Evolutionary conservation across 2,888 invertebrate genomes (phyloP), one percentile per base, ranked within the genome.

Genomic region (Rhagonycha fulva): DNA sequence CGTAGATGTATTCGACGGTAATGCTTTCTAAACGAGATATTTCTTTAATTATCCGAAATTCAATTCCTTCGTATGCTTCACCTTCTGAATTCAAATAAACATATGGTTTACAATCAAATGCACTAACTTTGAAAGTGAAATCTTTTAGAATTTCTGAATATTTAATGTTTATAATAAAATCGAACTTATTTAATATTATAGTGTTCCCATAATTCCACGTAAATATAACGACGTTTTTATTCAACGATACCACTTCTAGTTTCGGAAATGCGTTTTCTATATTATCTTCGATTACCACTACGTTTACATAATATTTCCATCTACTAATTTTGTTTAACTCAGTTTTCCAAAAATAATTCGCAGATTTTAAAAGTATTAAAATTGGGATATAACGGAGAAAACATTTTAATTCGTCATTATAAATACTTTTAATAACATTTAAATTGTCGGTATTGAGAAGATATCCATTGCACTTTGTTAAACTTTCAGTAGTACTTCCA

Each of bases 61-160:
- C 77, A n/a, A 77, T 62, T 14, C 77, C 77, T 11, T 77, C 74
- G 23, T 69, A 71, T 11, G 30, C 24, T 26, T n/a, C 23, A 12
- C 14, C 67, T 11, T 71, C 7, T 10, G n/a, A 10, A 26, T 74
- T 24, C 19, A 63, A 23, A 10, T 62, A 61, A 47, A 75, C 14
- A n/a, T 60, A 75, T 9, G 74, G 74, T 3, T 14, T 70, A 19
- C 74, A 75, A 30, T 75, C n/a, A n/a, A 71, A 71, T 0, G 62
- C 30, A 19, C 30, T 61, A 28, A 75, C 14, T 26, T 14, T 28
- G 23, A 75, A 14, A 7, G 69, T 14, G 19, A 69, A 47, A 11
- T 12, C 32, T 23, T 28, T 30, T 2, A 47, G n/a, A n/a, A 47
- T n/a, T 7, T 47, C 47, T 7, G 47, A 47, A 47, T 47, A 47